Conservation (phyloP, 2,888 invertebrate genomes). For the Temnothorax ravouxi region DNA sequence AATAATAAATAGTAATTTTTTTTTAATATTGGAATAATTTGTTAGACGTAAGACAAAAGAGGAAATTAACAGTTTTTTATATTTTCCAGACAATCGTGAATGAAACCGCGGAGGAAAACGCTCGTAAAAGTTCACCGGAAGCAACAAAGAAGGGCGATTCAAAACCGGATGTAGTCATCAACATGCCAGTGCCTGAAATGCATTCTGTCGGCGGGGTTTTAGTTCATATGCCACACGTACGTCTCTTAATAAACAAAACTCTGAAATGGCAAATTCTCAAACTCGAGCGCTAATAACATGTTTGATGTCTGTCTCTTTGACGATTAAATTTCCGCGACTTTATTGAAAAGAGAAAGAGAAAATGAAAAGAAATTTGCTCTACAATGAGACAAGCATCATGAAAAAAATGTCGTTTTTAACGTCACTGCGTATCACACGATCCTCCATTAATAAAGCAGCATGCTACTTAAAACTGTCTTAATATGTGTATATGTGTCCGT, state of each 20-base stretch:
- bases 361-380: neutral
- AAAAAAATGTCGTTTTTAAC: slow-evolving; percentile 53
- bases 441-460: slow-evolving; percentile 68
- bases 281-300: neutral
- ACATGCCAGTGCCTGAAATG: slow-evolving; percentile 90
- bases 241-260: slow-evolving; percentile 82
- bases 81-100: slow-evolving; percentile 88
- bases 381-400: slow-evolving; percentile 13
- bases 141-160: slow-evolving; percentile 90
- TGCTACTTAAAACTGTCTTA: slow-evolving; percentile 74
- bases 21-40: neutral
- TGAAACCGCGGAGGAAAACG: slow-evolving; percentile 90
- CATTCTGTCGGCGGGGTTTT: slow-evolving; percentile 94
- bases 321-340: slow-evolving; percentile 15
- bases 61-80: neutral
- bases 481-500: slow-evolving; percentile 44
- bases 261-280: neutral
- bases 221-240: slow-evolving; percentile 97
- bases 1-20: slow-evolving; percentile 12
- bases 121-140: slow-evolving; percentile 91
- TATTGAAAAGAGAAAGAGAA: neutral
- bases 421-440: slow-evolving; percentile 63
- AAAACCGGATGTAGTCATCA: slow-evolving; percentile 89
- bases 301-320: slow-evolving; percentile 45
- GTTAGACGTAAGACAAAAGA: neutral